Percentiles rank a stretch among this genome's conserved stretches.
Evolutionary conservation across 2,888 invertebrate species (phyloP).

Genomic region (Hoplodrina ambigua): DNA sequence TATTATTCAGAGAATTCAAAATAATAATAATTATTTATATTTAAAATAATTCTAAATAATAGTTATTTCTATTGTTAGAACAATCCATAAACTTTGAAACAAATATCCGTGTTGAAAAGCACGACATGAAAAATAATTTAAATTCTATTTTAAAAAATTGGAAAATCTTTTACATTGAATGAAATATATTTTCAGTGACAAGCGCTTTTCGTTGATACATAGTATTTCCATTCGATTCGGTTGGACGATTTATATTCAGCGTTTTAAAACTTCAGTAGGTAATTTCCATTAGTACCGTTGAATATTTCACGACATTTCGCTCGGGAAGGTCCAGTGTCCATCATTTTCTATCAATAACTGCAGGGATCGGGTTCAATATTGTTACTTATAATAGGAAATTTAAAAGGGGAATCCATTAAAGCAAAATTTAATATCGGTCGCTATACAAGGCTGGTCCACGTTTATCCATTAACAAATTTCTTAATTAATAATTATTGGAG

Average conservation of each 20-base stretch:
- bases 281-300: slow-evolving; percentile 43
- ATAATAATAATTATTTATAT: too few relatives aligned
- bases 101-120: slow-evolving; percentile 20
- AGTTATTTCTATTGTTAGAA: too few relatives aligned
- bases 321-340: slow-evolving; percentile 1
- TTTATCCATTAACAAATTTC: not conserved
- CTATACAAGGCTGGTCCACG: not conserved
- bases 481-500: not conserved
- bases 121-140: not conserved
- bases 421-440: not conserved
- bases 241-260: slow-evolving; percentile 46
- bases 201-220: slow-evolving; percentile 28
- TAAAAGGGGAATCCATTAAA: not conserved
- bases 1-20: too few relatives aligned
- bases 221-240: slow-evolving; percentile 31
- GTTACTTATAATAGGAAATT: not conserved
- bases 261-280: slow-evolving; percentile 48
- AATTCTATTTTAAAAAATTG: slow-evolving; percentile 4
- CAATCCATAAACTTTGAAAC: slow-evolving; percentile 10
- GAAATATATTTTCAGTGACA: slow-evolving; percentile 41
- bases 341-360: slow-evolving; percentile 32
- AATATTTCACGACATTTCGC: slow-evolving; percentile 38
- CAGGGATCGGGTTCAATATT: not conserved
- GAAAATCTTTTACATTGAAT: slow-evolving; percentile 21
- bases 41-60: too few relatives aligned